These are phyloP conservation scores for Metellina segmentata DNA, from an alignment of 2,888 invertebrate species.

Conservation along the genomic window DNA sequence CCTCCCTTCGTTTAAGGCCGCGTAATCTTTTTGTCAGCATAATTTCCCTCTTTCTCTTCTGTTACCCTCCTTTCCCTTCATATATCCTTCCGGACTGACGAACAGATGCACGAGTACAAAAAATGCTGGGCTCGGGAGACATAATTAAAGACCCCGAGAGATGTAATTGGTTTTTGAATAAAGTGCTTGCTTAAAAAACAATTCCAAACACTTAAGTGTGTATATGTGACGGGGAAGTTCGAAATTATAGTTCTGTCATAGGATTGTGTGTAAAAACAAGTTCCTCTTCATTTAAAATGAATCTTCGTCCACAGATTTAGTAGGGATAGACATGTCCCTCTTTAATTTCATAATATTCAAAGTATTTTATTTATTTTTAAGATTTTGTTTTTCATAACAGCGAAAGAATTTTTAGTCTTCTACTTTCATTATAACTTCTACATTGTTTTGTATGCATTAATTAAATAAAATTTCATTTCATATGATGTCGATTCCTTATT, in stretches of 20 bases:
- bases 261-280: no score
- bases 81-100: slow-evolving; percentile 41
- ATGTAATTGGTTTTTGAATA: slow-evolving; percentile 49
- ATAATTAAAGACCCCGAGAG: slow-evolving; percentile 65
- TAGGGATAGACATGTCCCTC: no score
- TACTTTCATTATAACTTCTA: not conserved
- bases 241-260: no score
- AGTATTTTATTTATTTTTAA: no score
- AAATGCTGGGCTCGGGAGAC: slow-evolving; percentile 22
- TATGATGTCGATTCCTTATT: not conserved
- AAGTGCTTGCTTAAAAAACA: slow-evolving; percentile 12
- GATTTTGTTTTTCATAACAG: no score
- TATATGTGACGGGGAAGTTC: not conserved
- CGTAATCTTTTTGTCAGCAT: slow-evolving; percentile 73
- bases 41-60: slow-evolving; percentile 42
- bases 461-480: not conserved
- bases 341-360: no score
- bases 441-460: not conserved
- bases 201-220: not conserved
- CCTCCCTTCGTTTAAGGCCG: slow-evolving; percentile 33
- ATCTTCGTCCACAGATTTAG: no score
- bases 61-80: slow-evolving; percentile 2
- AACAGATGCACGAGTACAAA: slow-evolving; percentile 6
- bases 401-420: no score
- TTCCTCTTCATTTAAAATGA: no score